Conservation (phyloP, 1,140 invertebrate species). For the Gryon sp. region DNA sequence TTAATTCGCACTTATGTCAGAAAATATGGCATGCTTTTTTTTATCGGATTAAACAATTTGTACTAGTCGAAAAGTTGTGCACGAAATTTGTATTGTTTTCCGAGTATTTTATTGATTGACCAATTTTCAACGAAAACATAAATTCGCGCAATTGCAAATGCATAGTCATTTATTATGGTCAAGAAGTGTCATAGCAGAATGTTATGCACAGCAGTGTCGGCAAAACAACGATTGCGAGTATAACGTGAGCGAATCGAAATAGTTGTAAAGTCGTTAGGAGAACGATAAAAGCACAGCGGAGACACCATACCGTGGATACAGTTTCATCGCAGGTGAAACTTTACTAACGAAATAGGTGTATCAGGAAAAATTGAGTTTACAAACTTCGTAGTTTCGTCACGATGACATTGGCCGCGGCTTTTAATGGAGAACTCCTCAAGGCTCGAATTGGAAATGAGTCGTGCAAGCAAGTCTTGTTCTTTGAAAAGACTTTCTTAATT, state of each 20-base stretch:
- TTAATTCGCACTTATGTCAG: too few relatives aligned
- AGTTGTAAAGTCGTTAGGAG: slow-evolving; percentile 67
- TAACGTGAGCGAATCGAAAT: slow-evolving; percentile 61
- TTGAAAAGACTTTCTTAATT: slow-evolving; percentile 54
- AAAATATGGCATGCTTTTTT: too few relatives aligned
- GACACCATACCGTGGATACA: slow-evolving; percentile 33
- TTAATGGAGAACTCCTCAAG: slow-evolving; percentile 70
- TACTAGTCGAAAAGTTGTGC: slow-evolving; percentile 1
- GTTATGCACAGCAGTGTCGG: slow-evolving; percentile 24
- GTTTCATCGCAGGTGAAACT: slow-evolving; percentile 55
- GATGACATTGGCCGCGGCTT: slow-evolving; percentile 65
- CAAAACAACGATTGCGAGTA: slow-evolving; percentile 39
- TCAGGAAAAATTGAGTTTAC: slow-evolving; percentile 73
- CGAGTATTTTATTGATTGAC: slow-evolving; percentile 40
- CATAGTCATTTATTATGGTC: slow-evolving; percentile 48
- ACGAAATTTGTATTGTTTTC: slow-evolving; percentile 4
- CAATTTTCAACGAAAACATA: slow-evolving; percentile 30
- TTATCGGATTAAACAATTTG: too few relatives aligned
- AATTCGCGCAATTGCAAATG: slow-evolving; percentile 16
- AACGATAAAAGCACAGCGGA: slow-evolving; percentile 64
- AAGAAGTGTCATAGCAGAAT: slow-evolving; percentile 54
- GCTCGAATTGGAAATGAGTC: slow-evolving; percentile 53
- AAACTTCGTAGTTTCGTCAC: slow-evolving; percentile 67
- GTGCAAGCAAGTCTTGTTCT: slow-evolving; percentile 48
- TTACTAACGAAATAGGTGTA: slow-evolving; percentile 69